A percentile compares a stretch with the other conserved stretches of the same genome.
These are phyloP conservation scores for Denticeps clupeoides DNA, from an alignment of 2,797 vertebrate species.

Conservation along the genomic window DNA sequence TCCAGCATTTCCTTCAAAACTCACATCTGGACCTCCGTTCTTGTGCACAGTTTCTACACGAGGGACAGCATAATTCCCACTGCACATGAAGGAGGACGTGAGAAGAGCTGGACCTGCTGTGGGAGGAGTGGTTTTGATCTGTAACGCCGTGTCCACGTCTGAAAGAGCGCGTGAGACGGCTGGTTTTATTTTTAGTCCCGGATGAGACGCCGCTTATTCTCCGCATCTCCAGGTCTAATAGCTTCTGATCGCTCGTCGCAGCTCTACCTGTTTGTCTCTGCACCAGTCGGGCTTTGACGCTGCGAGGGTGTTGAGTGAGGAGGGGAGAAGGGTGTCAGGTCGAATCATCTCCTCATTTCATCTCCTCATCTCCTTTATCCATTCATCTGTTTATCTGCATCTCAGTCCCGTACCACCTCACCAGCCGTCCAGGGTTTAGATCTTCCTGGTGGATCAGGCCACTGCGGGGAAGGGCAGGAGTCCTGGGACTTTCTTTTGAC, in stretches of 20 bases:
- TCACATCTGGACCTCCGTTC: no score
- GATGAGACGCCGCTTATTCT: constrained; percentile 14
- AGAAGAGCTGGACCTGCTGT: no score
- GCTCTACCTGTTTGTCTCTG: constrained; percentile 30
- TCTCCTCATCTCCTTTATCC: constrained; percentile 44
- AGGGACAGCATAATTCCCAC: no score
- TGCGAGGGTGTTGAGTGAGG: neutral
- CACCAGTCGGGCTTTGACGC: constrained; percentile 17
- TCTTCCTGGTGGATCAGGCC: constrained; percentile 43
- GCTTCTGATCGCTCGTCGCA: constrained; percentile 33
- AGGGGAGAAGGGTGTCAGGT: constrained; percentile 34
- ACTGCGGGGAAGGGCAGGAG: constrained; percentile 37
- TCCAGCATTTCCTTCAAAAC: no score
- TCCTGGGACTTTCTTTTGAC: constrained; percentile 47
- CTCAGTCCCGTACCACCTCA: constrained; percentile 32
- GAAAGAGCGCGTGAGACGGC: constrained; percentile 6
- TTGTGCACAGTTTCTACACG: no score
- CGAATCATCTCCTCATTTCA: constrained; percentile 53
- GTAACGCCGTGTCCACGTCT: no score
- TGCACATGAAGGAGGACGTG: no score
- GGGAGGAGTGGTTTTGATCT: no score
- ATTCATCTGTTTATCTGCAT: constrained; percentile 48
- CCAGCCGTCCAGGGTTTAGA: constrained; percentile 41
- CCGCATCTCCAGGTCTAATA: constrained; percentile 34
- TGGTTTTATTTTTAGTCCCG: constrained; percentile 18